These are phyloP conservation scores for Junonia oenone DNA, from an alignment of 2,888 invertebrate genomes.

Conservation along the genomic window DNA sequence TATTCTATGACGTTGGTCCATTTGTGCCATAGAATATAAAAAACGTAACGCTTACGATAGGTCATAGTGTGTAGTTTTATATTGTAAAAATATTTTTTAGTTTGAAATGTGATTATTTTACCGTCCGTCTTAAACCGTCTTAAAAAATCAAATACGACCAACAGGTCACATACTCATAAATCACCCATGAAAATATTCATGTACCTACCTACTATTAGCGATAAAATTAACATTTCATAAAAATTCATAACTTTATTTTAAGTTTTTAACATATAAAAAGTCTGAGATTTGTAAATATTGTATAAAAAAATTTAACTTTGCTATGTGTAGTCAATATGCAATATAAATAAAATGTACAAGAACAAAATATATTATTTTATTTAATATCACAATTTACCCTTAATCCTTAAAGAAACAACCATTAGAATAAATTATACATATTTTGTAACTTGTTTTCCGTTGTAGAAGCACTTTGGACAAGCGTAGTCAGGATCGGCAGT, in stretches of 20 bases:
- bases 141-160: background rate
- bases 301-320: conserved; percentile 4
- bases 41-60: conserved; percentile 18
- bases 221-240: background rate
- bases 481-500: conserved; percentile 82
- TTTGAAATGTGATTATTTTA: background rate
- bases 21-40: conserved; percentile 24
- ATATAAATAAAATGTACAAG: conserved; percentile 19
- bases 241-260: background rate
- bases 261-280: background rate
- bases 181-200: background rate
- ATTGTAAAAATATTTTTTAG: background rate
- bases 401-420: background rate
- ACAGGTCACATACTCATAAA: background rate
- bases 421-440: conserved; percentile 36
- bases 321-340: conserved; percentile 12
- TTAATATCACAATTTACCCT: conserved; percentile 24
- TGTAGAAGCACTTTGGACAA: conserved; percentile 83
- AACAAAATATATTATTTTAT: conserved; percentile 13
- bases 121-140: background rate
- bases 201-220: background rate
- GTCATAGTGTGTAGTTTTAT: conserved; percentile 12
- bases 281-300: conserved; percentile 21
- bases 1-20: too few relatives aligned
- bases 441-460: conserved; percentile 53